These are phyloP conservation scores for Argyra leucocephala DNA, from an alignment of 2,888 invertebrate genomes.

Conservation along the genomic window DNA sequence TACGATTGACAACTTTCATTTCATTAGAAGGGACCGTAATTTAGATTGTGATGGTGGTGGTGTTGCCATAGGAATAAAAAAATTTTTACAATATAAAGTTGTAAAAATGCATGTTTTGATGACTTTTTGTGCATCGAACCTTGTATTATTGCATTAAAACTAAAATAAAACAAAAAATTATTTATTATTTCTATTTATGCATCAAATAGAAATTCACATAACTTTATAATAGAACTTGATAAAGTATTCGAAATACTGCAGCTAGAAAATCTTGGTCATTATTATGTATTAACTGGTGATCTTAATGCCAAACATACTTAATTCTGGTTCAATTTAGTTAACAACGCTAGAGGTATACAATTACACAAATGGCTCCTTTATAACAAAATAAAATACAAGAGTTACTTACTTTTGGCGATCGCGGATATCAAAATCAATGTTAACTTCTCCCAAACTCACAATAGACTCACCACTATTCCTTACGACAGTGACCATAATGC, in stretches of 20 bases:
- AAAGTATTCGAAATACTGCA: conserved; percentile 8
- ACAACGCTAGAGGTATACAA: conserved; percentile 12
- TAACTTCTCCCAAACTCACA: too few species aligned
- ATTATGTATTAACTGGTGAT: conserved; percentile 13
- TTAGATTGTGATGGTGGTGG: neutral
- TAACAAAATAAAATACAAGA: conserved; percentile 10
- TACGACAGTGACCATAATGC: too few species aligned
- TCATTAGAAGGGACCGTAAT: conserved; percentile 10
- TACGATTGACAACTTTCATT: conserved; percentile 4
- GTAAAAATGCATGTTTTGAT: neutral
- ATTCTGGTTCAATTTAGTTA: conserved; percentile 9
- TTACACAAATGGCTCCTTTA: conserved; percentile 5
- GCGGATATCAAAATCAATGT: neutral
- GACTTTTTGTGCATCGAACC: conserved; percentile 10
- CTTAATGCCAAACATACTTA: conserved; percentile 13
- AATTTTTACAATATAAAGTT: neutral
- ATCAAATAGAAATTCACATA: neutral
- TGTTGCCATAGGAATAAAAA: conserved; percentile 10
- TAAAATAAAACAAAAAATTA: conserved; percentile 12
- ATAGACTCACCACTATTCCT: too few species aligned
- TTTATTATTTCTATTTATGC: neutral
- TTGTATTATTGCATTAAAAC: conserved; percentile 10
- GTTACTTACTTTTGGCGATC: conserved; percentile 13
- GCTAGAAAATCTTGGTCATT: neutral
- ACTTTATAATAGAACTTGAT: conserved; percentile 12